Base-by-base conservation (phyloP, 2,113 vertebrate genomes). In the Telmatochromis bifrenatus region DNA sequence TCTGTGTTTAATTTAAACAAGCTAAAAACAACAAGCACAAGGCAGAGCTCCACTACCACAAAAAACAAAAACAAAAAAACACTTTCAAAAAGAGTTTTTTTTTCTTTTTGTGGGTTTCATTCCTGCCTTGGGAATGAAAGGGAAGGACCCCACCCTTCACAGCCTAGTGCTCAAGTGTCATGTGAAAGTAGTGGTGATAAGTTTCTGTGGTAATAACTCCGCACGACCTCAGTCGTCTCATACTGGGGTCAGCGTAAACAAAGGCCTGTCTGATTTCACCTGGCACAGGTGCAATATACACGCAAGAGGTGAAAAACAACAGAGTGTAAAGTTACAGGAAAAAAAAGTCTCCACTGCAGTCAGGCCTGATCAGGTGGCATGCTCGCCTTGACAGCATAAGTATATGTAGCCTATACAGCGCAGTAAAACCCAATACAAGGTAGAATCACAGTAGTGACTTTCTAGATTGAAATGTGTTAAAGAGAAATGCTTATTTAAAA, bases 261-360 rank as follows among this genome's bases (percentile, higher is more conserved):
- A 85, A 93, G 85, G 90, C 91, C 47, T 54, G 84, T 82, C 85
- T 54, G 26, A 49, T 79, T 28, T 49, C 85, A 89, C 65, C 85
- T 54, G 62, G 68, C 77, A 77, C 62, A 82, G 37, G 55, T 77
- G 83, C 83, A 81, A 39, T 47, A 68, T 68, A 88, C 81, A 90
- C 81, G 11, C 85, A 88, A 60, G n/a, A 77, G 68, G 60, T 37
- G 11, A 70, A 62, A 84, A 68, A 93, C 85, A 94, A 82, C 82
- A 60, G 65, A 56, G 94, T 92, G 90, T 95, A 89, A 14, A 60
- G 81, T 96, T 96, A 93, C 95, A 86, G 9, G 60, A 8, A 7
- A 21, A 28, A 17, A 79, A 31, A 80, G 82, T 82, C 80, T 53
- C 58, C 73, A 90, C 84, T 70, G 87, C 91, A 83, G 83, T 62